Evolutionary conservation across 2,888 invertebrate genomes (phyloP), one percentile per base, ranked within the genome.

Genomic region (Marronus borbonicus): DNA sequence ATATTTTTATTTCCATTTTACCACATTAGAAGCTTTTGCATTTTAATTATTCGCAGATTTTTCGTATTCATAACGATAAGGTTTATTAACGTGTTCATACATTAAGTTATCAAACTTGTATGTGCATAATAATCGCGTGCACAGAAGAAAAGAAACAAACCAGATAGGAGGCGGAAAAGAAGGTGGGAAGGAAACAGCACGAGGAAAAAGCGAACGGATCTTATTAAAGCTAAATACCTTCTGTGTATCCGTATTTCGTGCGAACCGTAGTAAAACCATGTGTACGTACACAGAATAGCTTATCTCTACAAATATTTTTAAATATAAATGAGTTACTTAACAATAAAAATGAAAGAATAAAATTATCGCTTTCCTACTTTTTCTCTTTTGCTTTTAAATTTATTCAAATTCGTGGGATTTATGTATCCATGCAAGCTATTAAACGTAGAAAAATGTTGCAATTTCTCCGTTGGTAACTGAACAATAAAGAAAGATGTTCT

Each of bases 21-120:
- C 55, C 55, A 55, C 55, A 5, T 24, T 55, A 55, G 55, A 55
- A 20, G 20, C 17, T 58, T 58, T 58, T 58, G 20, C 20, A 58
- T 58, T 20, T 5, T 20, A 58, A 58, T 58, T 58, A 70, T 70
- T 52, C n/a, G 12, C 24, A 50, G 36, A 66, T 66, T 66, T 66
- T 66, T 66, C 65, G 44, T 39, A 66, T 66, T 66, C 65, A 20
- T 49, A 1, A 44, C 65, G 65, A 66, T 66, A 66, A 66, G 17
- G 55, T 39, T 65, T 44, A 44, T 44, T 66, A 66, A 49, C n/a
- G 39, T n/a, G 20, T 66, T 39, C 65, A 66, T 66, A 20, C 65
- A 66, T 66, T 66, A 44, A 44, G 65, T 66, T 66, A 66, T 66
- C 20, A 44, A 66, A 24, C 44, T 66, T 66, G 39, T 66, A 66